Evolutionary conservation across 2,888 invertebrate genomes (phyloP).

Genomic region (Drosophila atroscutellata): DNA sequence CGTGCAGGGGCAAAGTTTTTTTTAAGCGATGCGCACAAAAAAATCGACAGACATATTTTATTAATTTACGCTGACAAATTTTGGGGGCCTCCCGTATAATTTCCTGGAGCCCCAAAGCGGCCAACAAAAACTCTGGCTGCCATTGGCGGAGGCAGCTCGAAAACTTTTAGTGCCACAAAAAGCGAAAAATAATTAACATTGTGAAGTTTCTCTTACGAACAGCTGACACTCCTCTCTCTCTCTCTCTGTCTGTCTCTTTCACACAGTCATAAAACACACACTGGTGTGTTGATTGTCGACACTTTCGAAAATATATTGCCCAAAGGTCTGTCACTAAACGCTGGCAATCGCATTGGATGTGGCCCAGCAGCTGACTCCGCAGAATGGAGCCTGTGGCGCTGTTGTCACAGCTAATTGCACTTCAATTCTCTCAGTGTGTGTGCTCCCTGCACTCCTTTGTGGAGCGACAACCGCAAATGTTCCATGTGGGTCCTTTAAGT

Average conservation of each 20-base stretch:
- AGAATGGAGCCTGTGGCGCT: constrained; percentile 3
- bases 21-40: too few relatives aligned
- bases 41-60: constrained; percentile 25
- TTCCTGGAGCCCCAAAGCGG: constrained; percentile 28
- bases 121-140: constrained; percentile 35
- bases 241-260: too few relatives aligned
- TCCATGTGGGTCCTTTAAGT: constrained; percentile 8
- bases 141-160: constrained; percentile 8
- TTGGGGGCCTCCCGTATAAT: constrained; percentile 32
- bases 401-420: constrained; percentile 40
- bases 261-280: constrained; percentile 4
- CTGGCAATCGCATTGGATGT: constrained; percentile 5
- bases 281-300: constrained; percentile 7
- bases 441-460: constrained; percentile 12
- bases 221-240: not conserved
- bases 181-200: constrained; percentile 50
- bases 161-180: constrained; percentile 24
- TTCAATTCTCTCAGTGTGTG: constrained; percentile 19
- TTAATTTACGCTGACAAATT: constrained; percentile 38
- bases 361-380: not conserved
- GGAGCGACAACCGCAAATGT: constrained; percentile 22
- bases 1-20: constrained; percentile 3
- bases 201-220: constrained; percentile 18
- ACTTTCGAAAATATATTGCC: constrained; percentile 12
- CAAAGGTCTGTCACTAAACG: constrained; percentile 37